These are phyloP conservation scores for Amyelois transitella DNA, from an alignment of 1,140 invertebrate species.

Conservation along the genomic window DNA sequence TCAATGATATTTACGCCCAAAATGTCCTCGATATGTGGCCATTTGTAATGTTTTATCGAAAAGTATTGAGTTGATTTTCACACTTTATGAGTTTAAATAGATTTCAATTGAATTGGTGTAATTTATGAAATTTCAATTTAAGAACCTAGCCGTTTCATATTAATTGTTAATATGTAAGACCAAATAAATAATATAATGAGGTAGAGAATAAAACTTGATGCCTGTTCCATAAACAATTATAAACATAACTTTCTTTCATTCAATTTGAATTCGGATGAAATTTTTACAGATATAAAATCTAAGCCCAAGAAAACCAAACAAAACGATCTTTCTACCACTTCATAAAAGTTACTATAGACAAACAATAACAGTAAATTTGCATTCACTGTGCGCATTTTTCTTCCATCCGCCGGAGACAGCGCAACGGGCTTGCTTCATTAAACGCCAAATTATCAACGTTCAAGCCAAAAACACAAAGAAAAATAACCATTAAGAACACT, in stretches of 20 bases:
- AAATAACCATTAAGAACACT: constrained; percentile 46
- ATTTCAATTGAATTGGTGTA: too few species aligned
- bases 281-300: not conserved
- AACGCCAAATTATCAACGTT: constrained; percentile 67
- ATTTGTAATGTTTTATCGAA: not conserved
- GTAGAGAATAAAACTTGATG: too few species aligned
- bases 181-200: too few species aligned
- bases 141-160: too few species aligned
- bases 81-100: too few species aligned
- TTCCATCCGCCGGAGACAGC: constrained; percentile 50
- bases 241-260: too few species aligned
- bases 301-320: not conserved
- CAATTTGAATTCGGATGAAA: too few species aligned
- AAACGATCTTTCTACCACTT: constrained; percentile 38
- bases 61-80: not conserved
- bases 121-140: too few species aligned
- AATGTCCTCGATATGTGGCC: not conserved
- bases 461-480: constrained; percentile 41
- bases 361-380: constrained; percentile 67
- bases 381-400: constrained; percentile 61
- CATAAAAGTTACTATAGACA: constrained; percentile 63
- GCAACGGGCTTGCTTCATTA: constrained; percentile 64
- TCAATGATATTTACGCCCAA: constrained; percentile 25
- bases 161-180: too few species aligned
- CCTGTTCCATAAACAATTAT: too few species aligned